phyloP scores from a whole-genome alignment of 2,888 invertebrate genomes.

The Eueremaeus valkanovi region DNA sequence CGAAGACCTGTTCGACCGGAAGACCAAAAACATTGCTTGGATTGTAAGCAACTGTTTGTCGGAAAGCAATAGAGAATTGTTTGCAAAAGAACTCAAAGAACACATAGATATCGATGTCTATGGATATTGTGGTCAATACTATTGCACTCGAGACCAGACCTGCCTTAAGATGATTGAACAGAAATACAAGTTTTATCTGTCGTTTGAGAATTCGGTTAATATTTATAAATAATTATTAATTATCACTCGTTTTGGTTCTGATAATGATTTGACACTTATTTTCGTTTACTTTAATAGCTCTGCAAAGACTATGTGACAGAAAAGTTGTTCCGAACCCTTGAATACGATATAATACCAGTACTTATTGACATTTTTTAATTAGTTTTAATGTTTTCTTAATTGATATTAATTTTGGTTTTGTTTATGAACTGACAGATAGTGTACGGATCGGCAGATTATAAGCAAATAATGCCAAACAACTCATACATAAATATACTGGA shows the following conservation, averaged over 20 bases:
- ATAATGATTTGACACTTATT: too few relatives aligned
- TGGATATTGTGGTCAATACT: slow-evolving; percentile 27
- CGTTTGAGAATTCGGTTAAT: slow-evolving; percentile 49
- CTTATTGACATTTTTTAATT: too few relatives aligned
- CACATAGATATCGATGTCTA: slow-evolving; percentile 44
- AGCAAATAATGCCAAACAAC: too few relatives aligned
- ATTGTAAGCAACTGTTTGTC: slow-evolving; percentile 44
- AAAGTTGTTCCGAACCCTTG: slow-evolving; percentile 49
- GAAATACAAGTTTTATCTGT: slow-evolving; percentile 49
- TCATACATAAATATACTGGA: too few relatives aligned
- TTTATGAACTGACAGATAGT: too few relatives aligned
- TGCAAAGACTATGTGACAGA: slow-evolving; percentile 51
- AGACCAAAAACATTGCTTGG: slow-evolving; percentile 38
- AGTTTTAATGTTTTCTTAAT: too few relatives aligned
- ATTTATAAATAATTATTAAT: neutral
- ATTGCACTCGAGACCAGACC: neutral
- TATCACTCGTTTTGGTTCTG: neutral
- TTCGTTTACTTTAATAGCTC: neutral
- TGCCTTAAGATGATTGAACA: slow-evolving; percentile 9
- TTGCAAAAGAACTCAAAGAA: slow-evolving; percentile 42
- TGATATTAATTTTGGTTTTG: too few relatives aligned
- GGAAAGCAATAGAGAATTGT: slow-evolving; percentile 43
- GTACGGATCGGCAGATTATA: too few relatives aligned
- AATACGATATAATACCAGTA: slow-evolving; percentile 49
- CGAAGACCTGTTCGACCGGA: neutral